Conservation (phyloP, 1,140 invertebrate species). For the Bombus picipes region DNA sequence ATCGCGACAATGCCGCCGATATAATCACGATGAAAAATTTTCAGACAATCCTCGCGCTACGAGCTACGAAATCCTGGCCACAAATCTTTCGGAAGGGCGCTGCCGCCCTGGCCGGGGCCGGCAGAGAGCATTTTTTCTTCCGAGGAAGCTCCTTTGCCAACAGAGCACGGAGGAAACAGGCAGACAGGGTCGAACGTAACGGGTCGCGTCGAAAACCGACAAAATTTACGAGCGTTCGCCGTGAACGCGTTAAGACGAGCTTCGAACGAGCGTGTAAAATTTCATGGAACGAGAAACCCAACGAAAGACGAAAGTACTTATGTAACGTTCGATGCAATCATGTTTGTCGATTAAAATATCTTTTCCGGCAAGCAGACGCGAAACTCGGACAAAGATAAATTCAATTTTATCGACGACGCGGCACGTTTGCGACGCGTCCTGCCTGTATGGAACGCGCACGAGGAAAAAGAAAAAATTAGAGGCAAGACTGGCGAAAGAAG, state of each 20-base stretch:
- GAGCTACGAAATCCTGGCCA: constrained; percentile 40
- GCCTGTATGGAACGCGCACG: background rate
- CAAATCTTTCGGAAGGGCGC: constrained; percentile 38
- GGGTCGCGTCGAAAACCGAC: background rate
- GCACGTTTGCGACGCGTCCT: constrained; percentile 30
- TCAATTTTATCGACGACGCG: constrained; percentile 2
- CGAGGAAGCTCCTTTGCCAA: background rate
- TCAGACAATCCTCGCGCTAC: constrained; percentile 17
- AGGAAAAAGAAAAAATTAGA: constrained; percentile 13
- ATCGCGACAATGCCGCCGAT: constrained; percentile 36
- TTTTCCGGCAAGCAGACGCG: background rate
- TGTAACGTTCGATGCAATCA: too few relatives aligned
- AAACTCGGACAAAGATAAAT: constrained; percentile 8
- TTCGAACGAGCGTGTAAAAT: background rate
- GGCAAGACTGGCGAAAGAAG: background rate
- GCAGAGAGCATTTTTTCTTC: background rate
- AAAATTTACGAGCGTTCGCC: constrained; percentile 7
- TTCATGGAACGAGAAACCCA: background rate
- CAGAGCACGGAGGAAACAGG: background rate
- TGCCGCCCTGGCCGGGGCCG: background rate
- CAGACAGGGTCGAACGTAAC: background rate
- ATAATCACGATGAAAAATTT: constrained; percentile 53
- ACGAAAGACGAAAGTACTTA: background rate
- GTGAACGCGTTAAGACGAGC: constrained; percentile 1
- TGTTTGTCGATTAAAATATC: background rate